Evolutionary conservation across 2,888 invertebrate species (phyloP), one percentile per base, ranked within the genome.

Genomic region (Oscheius onirici): DNA sequence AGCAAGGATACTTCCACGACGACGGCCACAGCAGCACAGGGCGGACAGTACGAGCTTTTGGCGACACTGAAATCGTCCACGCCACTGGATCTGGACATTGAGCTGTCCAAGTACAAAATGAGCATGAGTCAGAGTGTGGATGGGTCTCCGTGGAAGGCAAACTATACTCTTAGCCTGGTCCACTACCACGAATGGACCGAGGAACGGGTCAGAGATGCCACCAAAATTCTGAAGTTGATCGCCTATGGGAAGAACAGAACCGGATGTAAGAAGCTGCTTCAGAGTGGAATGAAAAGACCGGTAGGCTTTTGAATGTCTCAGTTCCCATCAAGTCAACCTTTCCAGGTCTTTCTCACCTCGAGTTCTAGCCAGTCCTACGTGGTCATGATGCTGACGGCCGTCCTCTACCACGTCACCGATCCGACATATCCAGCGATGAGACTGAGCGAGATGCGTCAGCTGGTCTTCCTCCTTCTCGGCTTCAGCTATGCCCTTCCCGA

Each of bases 361-460:
- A 58, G 8, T 41, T n/a, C 41, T 6, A 58, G 58, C 41, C 58
- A 58, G 17, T 40, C 58, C 11, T 58, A 40, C 17, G 43, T 41
- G 15, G 24, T 24, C n/a, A n/a, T 58, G 58, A 58, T 58, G 58
- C 17, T 58, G 58, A 17, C 41, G 41, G 41, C 58, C 41, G 41
- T 58, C 17, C 15, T 58, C 17, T 58, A 41, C 17, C 58, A 58
- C 20, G 24, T 58, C 20, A 13, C 24, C 10, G 58, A 58, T 17
- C 17, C n/a, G 40, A 41, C 41, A 11, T 41, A 17, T 40, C 20
- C 58, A 11, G 40, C 40, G 41, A 58, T 58, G 41, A 11, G 41
- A 20, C 11, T 58, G 17, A 22, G 15, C 8, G 43, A 58, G 17
- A 41, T 58, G 58, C 40, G 24, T 11, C n/a, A n/a, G 17, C 41